Conservation (phyloP, 2,113 vertebrate genomes). For the Nesogale talazaci region DNA sequence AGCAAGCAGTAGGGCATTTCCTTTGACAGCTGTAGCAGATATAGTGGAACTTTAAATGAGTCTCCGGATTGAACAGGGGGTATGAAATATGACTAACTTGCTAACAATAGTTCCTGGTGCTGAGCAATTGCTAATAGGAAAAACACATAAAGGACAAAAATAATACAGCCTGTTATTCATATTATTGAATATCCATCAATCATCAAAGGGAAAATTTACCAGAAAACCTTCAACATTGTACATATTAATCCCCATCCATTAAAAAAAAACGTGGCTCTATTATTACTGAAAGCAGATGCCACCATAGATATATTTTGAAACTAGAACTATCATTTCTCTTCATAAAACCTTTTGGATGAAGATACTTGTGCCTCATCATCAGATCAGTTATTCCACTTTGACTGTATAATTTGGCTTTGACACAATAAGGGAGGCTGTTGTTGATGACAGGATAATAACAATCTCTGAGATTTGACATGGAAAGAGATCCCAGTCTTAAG, state of each 20-base stretch:
- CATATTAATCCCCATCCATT: not conserved
- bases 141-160: not conserved
- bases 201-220: not conserved
- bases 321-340: not conserved
- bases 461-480: not conserved
- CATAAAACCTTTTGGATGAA: not conserved
- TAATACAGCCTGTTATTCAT: not conserved
- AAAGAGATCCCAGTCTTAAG: not conserved
- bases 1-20: constrained; percentile 35
- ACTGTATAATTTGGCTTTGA: not conserved
- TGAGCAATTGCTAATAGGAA: not conserved
- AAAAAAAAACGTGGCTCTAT: not conserved
- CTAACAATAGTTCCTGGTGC: constrained; percentile 28
- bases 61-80: constrained; percentile 1
- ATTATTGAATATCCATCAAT: constrained; percentile 14
- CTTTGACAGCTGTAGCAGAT: constrained; percentile 50
- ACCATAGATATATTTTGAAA: not conserved
- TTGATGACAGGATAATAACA: not conserved
- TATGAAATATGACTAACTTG: not conserved
- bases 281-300: not conserved
- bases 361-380: not conserved
- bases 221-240: not conserved
- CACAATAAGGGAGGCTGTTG: not conserved
- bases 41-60: not conserved
- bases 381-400: constrained; percentile 1